phyloP scores from a whole-genome alignment of 2,113 vertebrate genomes.

The Fulmarus glacialis region DNA sequence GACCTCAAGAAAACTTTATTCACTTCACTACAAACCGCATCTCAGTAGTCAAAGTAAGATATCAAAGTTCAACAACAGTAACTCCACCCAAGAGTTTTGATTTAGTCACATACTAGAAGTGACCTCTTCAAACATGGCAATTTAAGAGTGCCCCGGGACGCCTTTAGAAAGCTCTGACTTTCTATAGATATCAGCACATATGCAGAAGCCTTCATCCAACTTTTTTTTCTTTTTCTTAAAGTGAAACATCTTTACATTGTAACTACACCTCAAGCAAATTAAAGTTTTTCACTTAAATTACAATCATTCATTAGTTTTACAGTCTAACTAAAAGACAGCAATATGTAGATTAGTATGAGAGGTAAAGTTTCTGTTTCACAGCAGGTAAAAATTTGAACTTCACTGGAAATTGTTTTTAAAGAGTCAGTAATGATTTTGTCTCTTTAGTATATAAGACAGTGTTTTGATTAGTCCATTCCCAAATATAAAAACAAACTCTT shows the following conservation, averaged over 20 bases:
- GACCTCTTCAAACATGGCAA: neutral
- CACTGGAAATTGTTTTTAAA: neutral
- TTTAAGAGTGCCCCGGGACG: neutral
- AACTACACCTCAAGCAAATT: neutral
- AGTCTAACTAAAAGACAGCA: neutral
- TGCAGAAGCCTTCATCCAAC: neutral
- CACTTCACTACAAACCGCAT: neutral
- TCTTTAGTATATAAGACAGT: neutral
- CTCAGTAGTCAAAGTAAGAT: neutral
- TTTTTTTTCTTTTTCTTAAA: too few species aligned
- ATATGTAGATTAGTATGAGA: neutral
- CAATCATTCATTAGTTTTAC: neutral
- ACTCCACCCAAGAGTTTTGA: neutral
- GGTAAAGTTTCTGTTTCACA: neutral
- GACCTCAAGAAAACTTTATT: neutral
- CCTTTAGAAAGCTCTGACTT: neutral
- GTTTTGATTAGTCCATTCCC: neutral
- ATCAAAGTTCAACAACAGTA: neutral
- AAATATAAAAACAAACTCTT: neutral
- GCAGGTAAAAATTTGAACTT: neutral
- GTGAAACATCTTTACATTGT: neutral
- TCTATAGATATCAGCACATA: neutral
- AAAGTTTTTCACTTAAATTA: neutral
- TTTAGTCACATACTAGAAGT: neutral
- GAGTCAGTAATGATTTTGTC: neutral